Evolutionary conservation across 2,113 vertebrate species (phyloP).

Genomic region (Camarhynchus parvulus): DNA sequence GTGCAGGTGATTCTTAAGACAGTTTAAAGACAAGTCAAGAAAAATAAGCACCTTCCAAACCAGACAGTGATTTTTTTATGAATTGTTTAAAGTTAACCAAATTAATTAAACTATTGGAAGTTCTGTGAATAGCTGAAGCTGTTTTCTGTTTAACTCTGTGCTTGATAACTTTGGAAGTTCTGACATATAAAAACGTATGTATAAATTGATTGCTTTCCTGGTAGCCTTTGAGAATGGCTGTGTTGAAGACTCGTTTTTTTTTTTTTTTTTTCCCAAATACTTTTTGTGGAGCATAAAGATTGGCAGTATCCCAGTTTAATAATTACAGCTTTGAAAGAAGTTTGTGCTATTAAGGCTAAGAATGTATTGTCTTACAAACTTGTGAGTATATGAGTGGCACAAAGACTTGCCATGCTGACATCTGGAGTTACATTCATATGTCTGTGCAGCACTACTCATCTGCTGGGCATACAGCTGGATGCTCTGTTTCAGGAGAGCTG

Average conservation of each 20-base stretch:
- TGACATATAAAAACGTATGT: background rate
- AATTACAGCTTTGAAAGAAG: background rate
- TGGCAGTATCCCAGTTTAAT: background rate
- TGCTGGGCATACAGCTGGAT: background rate
- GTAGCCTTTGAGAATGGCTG: background rate
- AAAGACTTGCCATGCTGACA: background rate
- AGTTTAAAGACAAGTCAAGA: background rate
- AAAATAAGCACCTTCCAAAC: background rate
- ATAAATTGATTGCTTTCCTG: background rate
- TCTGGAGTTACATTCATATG: background rate
- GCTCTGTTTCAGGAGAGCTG: background rate
- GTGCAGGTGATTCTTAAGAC: background rate
- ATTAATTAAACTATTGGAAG: background rate
- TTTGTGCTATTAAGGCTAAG: background rate
- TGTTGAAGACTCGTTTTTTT: background rate
- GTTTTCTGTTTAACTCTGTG: background rate
- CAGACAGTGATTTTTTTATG: background rate
- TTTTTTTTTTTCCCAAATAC: background rate
- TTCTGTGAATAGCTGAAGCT: background rate
- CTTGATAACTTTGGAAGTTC: background rate
- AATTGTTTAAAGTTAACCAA: background rate
- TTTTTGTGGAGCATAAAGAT: background rate
- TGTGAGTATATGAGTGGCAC: background rate
- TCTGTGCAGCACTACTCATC: background rate
- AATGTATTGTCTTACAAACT: fast-evolving